These are phyloP conservation scores for Sphenopsis melanotis DNA, from an alignment of 2,797 vertebrate genomes.

Conservation along the genomic window DNA sequence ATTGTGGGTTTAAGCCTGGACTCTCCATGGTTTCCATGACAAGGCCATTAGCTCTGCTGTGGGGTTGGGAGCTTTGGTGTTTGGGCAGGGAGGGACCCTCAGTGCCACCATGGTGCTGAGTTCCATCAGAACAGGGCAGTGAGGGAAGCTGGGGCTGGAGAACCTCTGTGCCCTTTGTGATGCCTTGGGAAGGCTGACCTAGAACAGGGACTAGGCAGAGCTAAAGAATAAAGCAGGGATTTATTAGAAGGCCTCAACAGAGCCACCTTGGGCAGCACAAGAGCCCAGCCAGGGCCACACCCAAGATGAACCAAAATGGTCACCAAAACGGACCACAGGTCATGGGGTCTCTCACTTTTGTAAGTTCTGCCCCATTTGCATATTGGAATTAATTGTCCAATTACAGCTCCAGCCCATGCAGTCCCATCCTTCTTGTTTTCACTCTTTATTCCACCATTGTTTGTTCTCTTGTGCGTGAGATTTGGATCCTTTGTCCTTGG, in stretches of 20 bases:
- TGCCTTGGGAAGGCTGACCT: neutral
- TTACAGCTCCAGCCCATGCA: fast-evolving
- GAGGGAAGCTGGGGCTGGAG: neutral
- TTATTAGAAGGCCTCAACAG: neutral
- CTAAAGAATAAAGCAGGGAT: neutral
- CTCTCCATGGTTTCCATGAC: neutral
- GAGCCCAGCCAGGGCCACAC: neutral
- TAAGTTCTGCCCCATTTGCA: neutral
- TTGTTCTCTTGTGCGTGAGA: neutral
- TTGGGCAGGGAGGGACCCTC: neutral
- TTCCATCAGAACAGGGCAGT: neutral
- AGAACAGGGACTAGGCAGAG: neutral
- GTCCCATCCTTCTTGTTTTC: neutral
- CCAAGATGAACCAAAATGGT: neutral
- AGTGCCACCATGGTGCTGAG: fast-evolving
- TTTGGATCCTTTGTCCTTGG: neutral
- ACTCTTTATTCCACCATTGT: neutral
- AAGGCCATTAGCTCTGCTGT: neutral
- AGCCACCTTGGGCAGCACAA: neutral
- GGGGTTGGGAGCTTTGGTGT: fast-evolving
- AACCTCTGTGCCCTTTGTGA: neutral
- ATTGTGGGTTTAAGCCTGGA: neutral
- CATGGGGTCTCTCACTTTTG: neutral
- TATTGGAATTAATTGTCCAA: neutral
- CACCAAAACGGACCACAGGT: neutral